These are phyloP conservation scores for Aegithalos caudatus DNA, from an alignment of 2,113 vertebrate species.

Conservation along the genomic window DNA sequence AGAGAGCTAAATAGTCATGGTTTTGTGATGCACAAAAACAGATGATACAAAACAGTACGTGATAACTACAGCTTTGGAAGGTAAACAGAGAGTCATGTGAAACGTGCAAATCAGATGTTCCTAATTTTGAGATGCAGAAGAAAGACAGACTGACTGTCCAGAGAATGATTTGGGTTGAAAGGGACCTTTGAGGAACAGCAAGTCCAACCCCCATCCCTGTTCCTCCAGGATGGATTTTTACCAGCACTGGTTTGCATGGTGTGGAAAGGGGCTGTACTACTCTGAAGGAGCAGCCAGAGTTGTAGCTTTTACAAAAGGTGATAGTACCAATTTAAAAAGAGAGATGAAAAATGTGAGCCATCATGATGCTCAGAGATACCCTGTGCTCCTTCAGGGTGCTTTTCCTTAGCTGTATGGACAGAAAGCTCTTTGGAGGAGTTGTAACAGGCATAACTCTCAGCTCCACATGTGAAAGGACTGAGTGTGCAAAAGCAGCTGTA, in stretches of 20 bases:
- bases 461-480: background rate
- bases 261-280: background rate
- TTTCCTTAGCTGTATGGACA: background rate
- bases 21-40: background rate
- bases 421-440: background rate
- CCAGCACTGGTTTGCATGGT: background rate
- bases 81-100: background rate
- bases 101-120: rapidly evolving
- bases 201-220: background rate
- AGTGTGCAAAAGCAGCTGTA: background rate
- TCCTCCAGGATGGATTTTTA: background rate
- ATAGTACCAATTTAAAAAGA: background rate
- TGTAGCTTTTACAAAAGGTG: background rate
- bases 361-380: background rate
- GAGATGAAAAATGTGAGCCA: background rate
- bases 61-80: background rate
- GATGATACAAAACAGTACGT: background rate
- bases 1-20: background rate
- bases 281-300: background rate
- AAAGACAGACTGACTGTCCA: background rate
- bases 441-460: background rate
- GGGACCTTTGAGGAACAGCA: background rate
- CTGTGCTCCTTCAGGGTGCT: background rate
- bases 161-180: background rate
- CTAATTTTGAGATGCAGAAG: background rate